Base-by-base conservation (phyloP, 2,797 vertebrate genomes). In the Crocodylus rhombifer region DNA sequence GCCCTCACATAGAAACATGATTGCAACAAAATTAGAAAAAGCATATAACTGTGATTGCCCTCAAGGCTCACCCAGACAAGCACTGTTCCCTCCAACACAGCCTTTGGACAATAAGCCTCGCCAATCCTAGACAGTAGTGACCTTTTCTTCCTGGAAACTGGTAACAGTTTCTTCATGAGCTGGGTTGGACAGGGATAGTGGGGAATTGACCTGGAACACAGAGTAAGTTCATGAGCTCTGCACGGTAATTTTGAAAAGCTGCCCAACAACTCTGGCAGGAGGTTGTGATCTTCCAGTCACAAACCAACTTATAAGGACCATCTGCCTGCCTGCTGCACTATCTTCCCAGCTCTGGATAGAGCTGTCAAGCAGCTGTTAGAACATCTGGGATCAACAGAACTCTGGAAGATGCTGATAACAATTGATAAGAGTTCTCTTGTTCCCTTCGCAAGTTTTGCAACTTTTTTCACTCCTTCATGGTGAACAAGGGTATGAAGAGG, bases 191-290 rank as follows among this genome's bases (percentile, higher is more conserved):
- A 1, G 67, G 58, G 13, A 15, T 42, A 56, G 74, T 77, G 71
- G 94, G 95, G 93, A 94, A 93, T 91, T 1, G 30, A 89, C 75
- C 96, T 90, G 95, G 91, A 89, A 79, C 94, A 84, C 84, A 71
- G 76, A 69, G 61, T 3, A 58, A 91, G 91, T 95, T 95, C 93
- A 64, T 61, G 14, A 60, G 85, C 62, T 86, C 23, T 78, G 73
- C 1, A 0, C 16, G 23, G 61, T 5, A 62, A 42, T 64, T 88
- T 42, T 90, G 90, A 15, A 17, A 58, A 81, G 75, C 77, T 83
- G 81, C 81, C 80, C 84, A 61, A 26, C 55, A 36, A 30, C 56
- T 71, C 18, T 63, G 77, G 79, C 4, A 28, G 33, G 14, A 36
- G 15, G 58, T 16, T 0, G 60, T 0, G 16, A 81, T 57, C 9